These are phyloP conservation scores for Pogonomyrmex californicus DNA, from an alignment of 1,140 invertebrate genomes.

Conservation along the genomic window DNA sequence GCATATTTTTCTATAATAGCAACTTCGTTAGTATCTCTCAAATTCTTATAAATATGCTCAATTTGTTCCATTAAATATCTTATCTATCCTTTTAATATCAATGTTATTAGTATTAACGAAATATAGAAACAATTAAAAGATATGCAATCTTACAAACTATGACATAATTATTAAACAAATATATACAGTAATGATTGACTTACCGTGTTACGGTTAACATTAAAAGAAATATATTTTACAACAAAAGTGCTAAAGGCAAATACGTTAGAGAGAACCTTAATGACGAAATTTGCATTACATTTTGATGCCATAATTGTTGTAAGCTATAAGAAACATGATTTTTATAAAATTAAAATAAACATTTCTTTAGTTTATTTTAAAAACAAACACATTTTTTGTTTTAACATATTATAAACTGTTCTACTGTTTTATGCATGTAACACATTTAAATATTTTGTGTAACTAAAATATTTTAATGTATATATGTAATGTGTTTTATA, in stretches of 20 bases:
- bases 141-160: not conserved
- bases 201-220: not conserved
- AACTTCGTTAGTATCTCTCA: conserved; percentile 1
- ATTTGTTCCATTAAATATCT: not conserved
- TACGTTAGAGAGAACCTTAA: not conserved
- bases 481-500: too few species aligned
- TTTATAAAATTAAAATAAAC: not conserved
- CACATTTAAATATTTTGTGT: not conserved
- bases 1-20: not conserved
- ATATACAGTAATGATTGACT: not conserved
- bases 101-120: not conserved
- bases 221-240: not conserved
- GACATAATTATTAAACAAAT: not conserved
- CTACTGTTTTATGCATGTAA: not conserved
- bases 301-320: not conserved
- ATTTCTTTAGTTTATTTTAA: too few species aligned
- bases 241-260: not conserved
- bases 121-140: not conserved
- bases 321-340: conserved; percentile 15
- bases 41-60: not conserved
- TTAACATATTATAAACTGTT: too few species aligned
- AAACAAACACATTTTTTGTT: too few species aligned
- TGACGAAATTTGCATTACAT: not conserved
- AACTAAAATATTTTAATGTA: not conserved
- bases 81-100: not conserved